Base-by-base conservation (phyloP, 2,113 vertebrate species). In the Ceratotherium simum region DNA sequence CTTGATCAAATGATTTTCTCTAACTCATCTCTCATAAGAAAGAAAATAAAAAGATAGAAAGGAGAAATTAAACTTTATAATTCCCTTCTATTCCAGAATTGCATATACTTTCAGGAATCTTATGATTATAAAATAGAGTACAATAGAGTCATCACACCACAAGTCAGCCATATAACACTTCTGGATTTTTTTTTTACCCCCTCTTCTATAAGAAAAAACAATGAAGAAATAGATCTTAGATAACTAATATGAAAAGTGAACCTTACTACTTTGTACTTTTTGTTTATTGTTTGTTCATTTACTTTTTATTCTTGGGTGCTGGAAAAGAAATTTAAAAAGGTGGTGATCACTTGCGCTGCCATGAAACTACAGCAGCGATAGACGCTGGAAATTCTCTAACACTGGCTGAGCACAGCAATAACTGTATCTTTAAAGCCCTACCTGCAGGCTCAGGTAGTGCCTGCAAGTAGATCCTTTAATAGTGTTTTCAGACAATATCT, bases 11-110 rank as follows among this genome's bases (percentile, higher is more conserved):
- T 86, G 10, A n/a, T 67, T 75, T 76, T 25, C 25, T 95, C 60
- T 92, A 85, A 92, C n/a, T 89, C 20, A 62, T 70, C 64, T 94
- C 33, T 96, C 42, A 33, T 33, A 54, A 64, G 51, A 92, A 23
- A 90, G 21, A 70, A 84, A 79, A 67, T 69, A 56, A 48, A 80
- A n/a, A 79, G 56, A 62, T 8, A 60, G 33, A 58, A 81, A 89
- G 56, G 10, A 86, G 16, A 84, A 88, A 91, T 67, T 56, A 69
- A 25, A n/a, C n/a, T 93, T 82, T 60, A 65, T 36, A 87, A 80
- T 76, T 85, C 5, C 18, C 13, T 90, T 96, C 56, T 88, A 79
- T 70, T 67, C 33, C 17, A 79, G 25, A 93, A 76, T 48, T 82
- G 21, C 29, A 56, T 62, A n/a, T 62, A 17, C 7, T 84, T 51